Base-by-base conservation (phyloP, 2,797 vertebrate species). In the Hipposideros larvatus region DNA sequence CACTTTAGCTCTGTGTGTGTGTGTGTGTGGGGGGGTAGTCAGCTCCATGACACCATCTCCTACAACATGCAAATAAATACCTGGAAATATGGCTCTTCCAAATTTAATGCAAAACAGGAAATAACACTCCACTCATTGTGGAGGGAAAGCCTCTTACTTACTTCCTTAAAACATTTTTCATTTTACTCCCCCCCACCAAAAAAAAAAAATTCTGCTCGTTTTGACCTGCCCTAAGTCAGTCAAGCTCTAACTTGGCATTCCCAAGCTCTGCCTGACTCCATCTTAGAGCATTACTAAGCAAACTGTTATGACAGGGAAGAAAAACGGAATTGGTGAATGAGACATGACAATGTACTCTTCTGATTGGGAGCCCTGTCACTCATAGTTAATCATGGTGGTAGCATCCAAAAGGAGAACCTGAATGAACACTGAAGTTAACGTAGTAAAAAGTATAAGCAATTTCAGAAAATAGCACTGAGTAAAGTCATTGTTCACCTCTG, bases 401-500 rank as follows among this genome's bases (percentile, higher is more conserved):
- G 28, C 90, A 92, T 97, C 84, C 51, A 71, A 73, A 3, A 71
- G 83, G 95, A 98, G 80, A 37, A 93, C 79, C 19, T 48, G 82
- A 90, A 84, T n/a, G 93, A 95, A 75, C 70, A 28, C 14, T 14
- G 91, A 41, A 96, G 74, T 95, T 95, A 95, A 96, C 96, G 91
- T 78, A 51, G 86, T 92, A 75, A 96, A 98, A 98, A 97, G 48
- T 51, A 97, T 73, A 96, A 95, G 96, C 48, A 63, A 85, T 96
- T 92, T 88, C 94, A 57, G 21, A 97, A 94, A 94, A 98, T 48
- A 94, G 90, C 87, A 97, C 51, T 37, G 94, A 97, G 65, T 48
- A 53, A 88, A 89, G 90, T 95, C 96, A 90, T 96, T 98, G 95
- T 97, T 98, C 97, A 97, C 94, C 94, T 96, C 89, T 77, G 93